These are phyloP conservation scores for Tribolium freemani DNA, from an alignment of 2,888 invertebrate genomes.

Conservation along the genomic window DNA sequence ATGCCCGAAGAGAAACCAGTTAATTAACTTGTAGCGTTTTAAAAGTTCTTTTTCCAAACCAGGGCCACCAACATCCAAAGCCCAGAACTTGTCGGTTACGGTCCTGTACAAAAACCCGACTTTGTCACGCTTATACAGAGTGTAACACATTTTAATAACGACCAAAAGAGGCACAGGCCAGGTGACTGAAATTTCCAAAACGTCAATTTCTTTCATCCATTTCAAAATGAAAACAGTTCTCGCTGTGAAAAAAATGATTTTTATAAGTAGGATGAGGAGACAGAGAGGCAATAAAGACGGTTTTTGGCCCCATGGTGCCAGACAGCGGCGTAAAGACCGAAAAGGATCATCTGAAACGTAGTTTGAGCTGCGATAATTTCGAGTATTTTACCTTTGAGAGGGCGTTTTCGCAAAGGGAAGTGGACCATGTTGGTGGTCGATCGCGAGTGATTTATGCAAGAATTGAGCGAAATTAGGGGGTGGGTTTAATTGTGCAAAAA, in stretches of 20 bases:
- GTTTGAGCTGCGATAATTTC: not conserved
- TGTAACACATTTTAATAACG: conserved; percentile 38
- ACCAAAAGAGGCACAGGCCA: conserved; percentile 19
- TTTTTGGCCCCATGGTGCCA: not conserved
- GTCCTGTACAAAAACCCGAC: conserved; percentile 44
- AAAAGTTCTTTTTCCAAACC: conserved; percentile 18
- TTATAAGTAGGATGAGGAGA: not conserved
- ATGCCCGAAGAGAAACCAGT: conserved; percentile 20
- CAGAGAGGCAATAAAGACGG: not conserved
- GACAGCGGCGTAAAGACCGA: not conserved
- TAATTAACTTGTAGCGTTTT: conserved; percentile 37
- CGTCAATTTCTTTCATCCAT: not conserved
- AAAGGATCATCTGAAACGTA: conserved; percentile 15
- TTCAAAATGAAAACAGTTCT: conserved; percentile 11
- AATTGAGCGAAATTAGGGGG: not conserved
- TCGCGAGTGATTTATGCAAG: not conserved
- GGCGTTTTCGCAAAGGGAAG: not conserved
- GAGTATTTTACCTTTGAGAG: not conserved
- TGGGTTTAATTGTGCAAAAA: not conserved
- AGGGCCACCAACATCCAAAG: conserved; percentile 40
- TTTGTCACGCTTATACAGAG: conserved; percentile 36
- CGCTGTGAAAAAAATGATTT: not conserved
- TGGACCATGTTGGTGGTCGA: not conserved
- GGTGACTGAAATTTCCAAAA: conserved; percentile 6
- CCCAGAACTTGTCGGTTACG: conserved; percentile 46